phyloP scores from a whole-genome alignment of 2,888 invertebrate species.

The Dendrolimus houi region DNA sequence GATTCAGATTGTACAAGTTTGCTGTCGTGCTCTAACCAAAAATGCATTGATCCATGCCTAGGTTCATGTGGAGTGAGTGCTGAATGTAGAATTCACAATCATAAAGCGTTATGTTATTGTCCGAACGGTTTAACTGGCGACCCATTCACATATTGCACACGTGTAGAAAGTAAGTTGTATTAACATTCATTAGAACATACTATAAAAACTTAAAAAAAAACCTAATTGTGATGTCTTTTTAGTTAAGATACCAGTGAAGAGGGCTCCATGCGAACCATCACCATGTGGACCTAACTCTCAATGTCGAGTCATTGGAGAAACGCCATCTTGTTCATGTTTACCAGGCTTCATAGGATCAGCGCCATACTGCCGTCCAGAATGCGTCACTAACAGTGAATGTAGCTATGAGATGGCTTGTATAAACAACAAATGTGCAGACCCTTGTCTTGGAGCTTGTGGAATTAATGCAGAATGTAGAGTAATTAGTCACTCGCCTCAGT shows the following conservation, averaged over 20 bases:
- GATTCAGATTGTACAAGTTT: slow-evolving; percentile 87
- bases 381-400: slow-evolving; percentile 89
- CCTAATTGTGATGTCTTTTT: slow-evolving; percentile 2
- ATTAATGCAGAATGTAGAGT: slow-evolving; percentile 85
- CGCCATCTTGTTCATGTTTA: slow-evolving; percentile 83
- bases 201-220: too few relatives aligned
- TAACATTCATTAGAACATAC: not conserved
- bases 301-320: slow-evolving; percentile 74
- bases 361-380: slow-evolving; percentile 88
- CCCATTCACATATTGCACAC: slow-evolving; percentile 83
- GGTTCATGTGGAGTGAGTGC: slow-evolving; percentile 88
- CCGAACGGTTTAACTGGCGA: slow-evolving; percentile 84
- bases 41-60: slow-evolving; percentile 87
- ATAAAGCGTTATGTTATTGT: slow-evolving; percentile 91
- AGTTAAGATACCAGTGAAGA: slow-evolving; percentile 41
- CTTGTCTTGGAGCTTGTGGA: slow-evolving; percentile 88
- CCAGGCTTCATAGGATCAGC: slow-evolving; percentile 84
- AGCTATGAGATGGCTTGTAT: slow-evolving; percentile 84
- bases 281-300: slow-evolving; percentile 90
- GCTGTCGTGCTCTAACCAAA: slow-evolving; percentile 85
- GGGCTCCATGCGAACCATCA: slow-evolving; percentile 79
- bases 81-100: slow-evolving; percentile 86
- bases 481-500: slow-evolving; percentile 90
- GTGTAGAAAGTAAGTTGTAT: slow-evolving; percentile 38
- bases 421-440: slow-evolving; percentile 86